Evolutionary conservation across 2,888 invertebrate species (phyloP), one percentile per base, ranked within the genome.

Genomic region (Anthrax anthrax): DNA sequence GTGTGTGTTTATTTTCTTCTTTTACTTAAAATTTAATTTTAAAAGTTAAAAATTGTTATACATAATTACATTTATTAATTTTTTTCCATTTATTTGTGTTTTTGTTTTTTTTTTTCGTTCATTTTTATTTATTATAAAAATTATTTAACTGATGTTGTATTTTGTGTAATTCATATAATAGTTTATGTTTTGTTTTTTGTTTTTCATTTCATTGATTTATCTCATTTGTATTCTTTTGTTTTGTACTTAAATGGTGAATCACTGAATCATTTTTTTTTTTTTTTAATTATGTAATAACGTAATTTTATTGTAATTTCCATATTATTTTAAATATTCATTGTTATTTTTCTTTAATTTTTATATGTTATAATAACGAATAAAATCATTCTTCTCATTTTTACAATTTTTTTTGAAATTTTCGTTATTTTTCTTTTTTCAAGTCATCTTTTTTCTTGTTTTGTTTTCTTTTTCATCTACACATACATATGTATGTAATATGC

Each of bases 171-270:
- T 39, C 16, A 12, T 18, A 38, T 18, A 17, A 38, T n/a, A n/a
- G n/a, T n/a, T n/a, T n/a, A n/a, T n/a, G n/a, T 12, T 45, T 23
- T 34, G 17, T 40, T 45, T 29, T 39, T 17, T 19, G 18, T 37
- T 16, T 19, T 16, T 29, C 13, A 37, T 29, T 37, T 27, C 2
- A 6, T 23, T 39, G 12, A 19, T 39, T 39, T 19, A 18, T 14
- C 18, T 18, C 14, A 18, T 18, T 19, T 16, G 4, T 14, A 5
- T 19, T 48, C 51, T 50, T 48, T 46, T 47, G 53, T 51, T 68
- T 68, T 68, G 67, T 68, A 67, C 68, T 68, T 64, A 60, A 62
- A 65, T 64, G 68, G 68, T 67, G 66, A 63, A 66, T 68, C 68
- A 68, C 67, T 67, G 67, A 67, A 64, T 62, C 49, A 40, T 42